These are phyloP conservation scores for Halcyon badia DNA, from an alignment of 2,797 vertebrate species.

Conservation along the genomic window DNA sequence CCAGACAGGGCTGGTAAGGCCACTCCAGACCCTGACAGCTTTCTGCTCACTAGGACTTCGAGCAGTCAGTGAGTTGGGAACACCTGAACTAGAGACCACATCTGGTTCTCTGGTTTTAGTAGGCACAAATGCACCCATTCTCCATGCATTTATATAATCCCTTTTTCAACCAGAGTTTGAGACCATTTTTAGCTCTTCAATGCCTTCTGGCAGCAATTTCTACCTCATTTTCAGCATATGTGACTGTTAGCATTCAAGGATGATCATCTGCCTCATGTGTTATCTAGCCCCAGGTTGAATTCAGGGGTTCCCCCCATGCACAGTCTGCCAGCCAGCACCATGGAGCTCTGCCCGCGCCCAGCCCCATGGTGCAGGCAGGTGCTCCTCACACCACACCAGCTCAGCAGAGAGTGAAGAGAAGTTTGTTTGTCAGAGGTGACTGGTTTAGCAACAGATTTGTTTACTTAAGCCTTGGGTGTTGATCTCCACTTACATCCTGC, in stretches of 20 bases:
- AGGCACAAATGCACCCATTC: neutral
- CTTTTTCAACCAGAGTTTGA: neutral
- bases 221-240: neutral
- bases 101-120: neutral
- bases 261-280: neutral
- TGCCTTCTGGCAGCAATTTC: neutral
- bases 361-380: accelerated
- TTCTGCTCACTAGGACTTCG: neutral
- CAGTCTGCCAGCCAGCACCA: accelerated
- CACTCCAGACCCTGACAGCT: neutral
- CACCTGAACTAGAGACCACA: neutral
- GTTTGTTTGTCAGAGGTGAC: neutral
- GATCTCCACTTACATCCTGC: neutral
- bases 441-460: neutral
- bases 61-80: neutral
- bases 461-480: neutral
- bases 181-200: neutral
- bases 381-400: accelerated
- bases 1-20: neutral
- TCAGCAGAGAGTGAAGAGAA: neutral
- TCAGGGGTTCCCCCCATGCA: accelerated
- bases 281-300: accelerated
- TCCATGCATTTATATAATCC: neutral
- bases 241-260: neutral
- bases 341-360: accelerated